Evolutionary conservation across 2,113 vertebrate species (phyloP), one percentile per base, ranked within the genome.

Genomic region (Girardinichthys multiradiatus): DNA sequence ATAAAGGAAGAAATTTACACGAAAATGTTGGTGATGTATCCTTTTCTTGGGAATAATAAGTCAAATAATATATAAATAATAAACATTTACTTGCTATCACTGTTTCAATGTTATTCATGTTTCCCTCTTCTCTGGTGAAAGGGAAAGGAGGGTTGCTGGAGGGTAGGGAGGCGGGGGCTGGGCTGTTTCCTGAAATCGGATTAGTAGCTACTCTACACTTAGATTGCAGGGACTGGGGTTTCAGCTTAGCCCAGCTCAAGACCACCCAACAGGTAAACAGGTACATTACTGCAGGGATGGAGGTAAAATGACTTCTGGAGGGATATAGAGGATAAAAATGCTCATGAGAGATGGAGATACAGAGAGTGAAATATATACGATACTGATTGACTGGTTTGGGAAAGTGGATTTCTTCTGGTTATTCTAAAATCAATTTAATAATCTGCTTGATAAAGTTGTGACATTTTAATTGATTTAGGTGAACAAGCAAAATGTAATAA

Each of bases 231-330:
- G 87, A 90, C 93, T 80, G 91, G 85, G 85, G 92, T 76, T 90
- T 93, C 94, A 87, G 91, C 94, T 94, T 76, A 91, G 91, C 80
- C 74, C 67, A 72, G 86, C 91, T 92, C 90, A 86, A 85, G 95
- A 95, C 95, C 94, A 95, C 95, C 95, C 95, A 95, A 91, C 90
- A 94, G 92, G 92, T 93, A 94, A 93, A 93, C 94, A 94, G 93
- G 93, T 94, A 92, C 88, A 91, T 93, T 93, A 90, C 89, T 85
- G 86, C 84, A 76, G 71, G 84, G 85, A 57, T 64, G 78, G 79
- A 86, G 64, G 72, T 65, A 86, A 81, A 89, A 82, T 31, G 79
- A 89, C 76, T 42, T 48, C 71, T 61, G 57, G 61, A 61, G 65
- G 64, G 70, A 64, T 30, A 64, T 21, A 60, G 66, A 74, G 84